A percentile compares a stretch with the other conserved stretches of the same genome.
Conservation (phyloP, 92 coral and sea anemone genomes). For the Porites rus region DNA sequence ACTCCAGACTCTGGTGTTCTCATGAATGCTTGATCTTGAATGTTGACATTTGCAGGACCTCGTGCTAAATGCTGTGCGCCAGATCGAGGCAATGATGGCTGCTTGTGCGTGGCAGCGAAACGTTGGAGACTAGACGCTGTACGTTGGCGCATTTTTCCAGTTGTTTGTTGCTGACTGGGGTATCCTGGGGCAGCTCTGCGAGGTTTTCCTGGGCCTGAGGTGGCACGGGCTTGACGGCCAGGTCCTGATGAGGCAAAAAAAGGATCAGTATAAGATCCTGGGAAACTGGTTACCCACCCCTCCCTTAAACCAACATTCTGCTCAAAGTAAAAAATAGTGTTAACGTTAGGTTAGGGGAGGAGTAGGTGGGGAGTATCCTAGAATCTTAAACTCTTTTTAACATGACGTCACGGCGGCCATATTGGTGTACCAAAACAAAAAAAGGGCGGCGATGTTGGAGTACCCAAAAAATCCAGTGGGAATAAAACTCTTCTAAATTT, state of each 20-base stretch:
- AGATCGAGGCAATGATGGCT: conserved; percentile 89
- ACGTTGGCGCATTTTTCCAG: conserved; percentile 57
- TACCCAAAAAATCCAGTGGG: too few relatives aligned
- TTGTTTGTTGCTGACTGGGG: conserved; percentile 64
- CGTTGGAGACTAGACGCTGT: conserved; percentile 81
- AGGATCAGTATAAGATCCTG: too few relatives aligned
- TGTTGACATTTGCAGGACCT: conserved; percentile 76
- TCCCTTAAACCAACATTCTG: too few relatives aligned
- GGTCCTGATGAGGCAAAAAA: conserved; percentile 73
- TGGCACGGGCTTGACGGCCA: conserved; percentile 69
- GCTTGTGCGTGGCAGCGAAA: conserved; percentile 71
- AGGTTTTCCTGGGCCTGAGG: conserved; percentile 64
- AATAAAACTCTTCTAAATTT: too few relatives aligned
- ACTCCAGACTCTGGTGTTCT: conserved; percentile 99
- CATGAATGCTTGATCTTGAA: conserved; percentile 85
- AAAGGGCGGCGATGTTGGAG: too few relatives aligned
- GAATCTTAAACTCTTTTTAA: too few relatives aligned
- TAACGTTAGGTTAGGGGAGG: too few relatives aligned
- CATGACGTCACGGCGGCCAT: too few relatives aligned
- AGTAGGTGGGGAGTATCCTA: too few relatives aligned
- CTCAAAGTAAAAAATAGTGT: too few relatives aligned
- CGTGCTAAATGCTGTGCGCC: conserved; percentile 95
- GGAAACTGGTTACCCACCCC: too few relatives aligned
- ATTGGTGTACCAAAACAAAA: too few relatives aligned
- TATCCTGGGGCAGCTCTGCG: conserved; percentile 84